Conservation (phyloP, 1,140 invertebrate species). For the Lamellibrachia luymesi region DNA sequence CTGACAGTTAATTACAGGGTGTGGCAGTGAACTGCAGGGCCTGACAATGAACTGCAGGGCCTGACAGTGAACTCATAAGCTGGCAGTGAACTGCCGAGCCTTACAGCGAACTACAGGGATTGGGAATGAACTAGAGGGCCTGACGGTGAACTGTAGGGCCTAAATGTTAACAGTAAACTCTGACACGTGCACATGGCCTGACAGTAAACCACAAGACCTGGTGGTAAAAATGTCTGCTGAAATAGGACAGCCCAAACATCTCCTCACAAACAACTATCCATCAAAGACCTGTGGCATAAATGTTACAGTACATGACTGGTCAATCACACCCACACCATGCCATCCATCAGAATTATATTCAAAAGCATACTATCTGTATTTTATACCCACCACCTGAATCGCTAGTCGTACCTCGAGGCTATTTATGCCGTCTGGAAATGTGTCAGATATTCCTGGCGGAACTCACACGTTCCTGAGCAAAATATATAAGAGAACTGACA, state of each 20-base stretch:
- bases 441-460: not conserved
- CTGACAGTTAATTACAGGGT: not conserved
- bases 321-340: not conserved
- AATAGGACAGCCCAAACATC: not conserved
- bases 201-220: not conserved
- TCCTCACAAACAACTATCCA: not conserved
- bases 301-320: not conserved
- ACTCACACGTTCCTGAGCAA: not conserved
- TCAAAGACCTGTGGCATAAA: not conserved
- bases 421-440: not conserved
- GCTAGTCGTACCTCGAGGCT: not conserved
- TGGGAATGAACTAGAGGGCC: not conserved
- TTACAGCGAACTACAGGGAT: not conserved
- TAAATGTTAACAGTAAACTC: not conserved
- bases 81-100: not conserved
- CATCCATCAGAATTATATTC: not conserved
- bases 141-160: not conserved
- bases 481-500: not conserved
- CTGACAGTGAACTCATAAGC: not conserved
- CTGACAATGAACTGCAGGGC: not conserved
- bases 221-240: not conserved
- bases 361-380: constrained; percentile 1
- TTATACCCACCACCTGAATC: not conserved
- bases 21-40: not conserved
- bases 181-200: not conserved